Evolutionary conservation across 2,113 vertebrate species (phyloP).

Genomic region (Toxostoma redivivum): DNA sequence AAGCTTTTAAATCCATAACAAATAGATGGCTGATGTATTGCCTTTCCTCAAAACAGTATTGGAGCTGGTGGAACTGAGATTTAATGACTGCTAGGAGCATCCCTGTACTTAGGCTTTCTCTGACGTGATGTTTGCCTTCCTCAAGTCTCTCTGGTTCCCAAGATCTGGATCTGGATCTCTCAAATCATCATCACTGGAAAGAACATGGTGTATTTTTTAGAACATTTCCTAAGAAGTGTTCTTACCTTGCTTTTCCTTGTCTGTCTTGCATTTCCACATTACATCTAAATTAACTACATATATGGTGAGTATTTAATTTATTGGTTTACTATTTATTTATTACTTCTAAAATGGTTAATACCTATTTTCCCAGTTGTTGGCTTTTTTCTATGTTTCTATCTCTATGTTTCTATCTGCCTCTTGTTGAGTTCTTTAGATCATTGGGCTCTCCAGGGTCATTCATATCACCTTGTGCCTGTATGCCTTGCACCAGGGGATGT

Average conservation of each 20-base stretch:
- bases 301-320: not conserved
- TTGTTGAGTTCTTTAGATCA: not conserved
- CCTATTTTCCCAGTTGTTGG: not conserved
- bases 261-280: not conserved
- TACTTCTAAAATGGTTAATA: not conserved
- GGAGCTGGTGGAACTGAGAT: not conserved
- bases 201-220: accelerated
- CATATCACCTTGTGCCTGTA: accelerated
- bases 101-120: not conserved
- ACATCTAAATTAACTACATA: not conserved
- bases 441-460: not conserved
- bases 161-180: no score
- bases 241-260: not conserved
- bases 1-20: not conserved
- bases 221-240: not conserved
- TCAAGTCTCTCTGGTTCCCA: not conserved
- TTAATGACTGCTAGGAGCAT: not conserved
- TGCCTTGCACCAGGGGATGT: not conserved
- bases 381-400: not conserved
- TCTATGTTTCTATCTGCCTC: not conserved
- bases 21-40: not conserved
- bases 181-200: not conserved
- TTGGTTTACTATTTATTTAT: not conserved
- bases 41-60: not conserved
- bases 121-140: not conserved